Evolutionary conservation across 1,140 invertebrate genomes (phyloP), one percentile per base, ranked within the genome.

Genomic region (Calephelis nemesis): DNA sequence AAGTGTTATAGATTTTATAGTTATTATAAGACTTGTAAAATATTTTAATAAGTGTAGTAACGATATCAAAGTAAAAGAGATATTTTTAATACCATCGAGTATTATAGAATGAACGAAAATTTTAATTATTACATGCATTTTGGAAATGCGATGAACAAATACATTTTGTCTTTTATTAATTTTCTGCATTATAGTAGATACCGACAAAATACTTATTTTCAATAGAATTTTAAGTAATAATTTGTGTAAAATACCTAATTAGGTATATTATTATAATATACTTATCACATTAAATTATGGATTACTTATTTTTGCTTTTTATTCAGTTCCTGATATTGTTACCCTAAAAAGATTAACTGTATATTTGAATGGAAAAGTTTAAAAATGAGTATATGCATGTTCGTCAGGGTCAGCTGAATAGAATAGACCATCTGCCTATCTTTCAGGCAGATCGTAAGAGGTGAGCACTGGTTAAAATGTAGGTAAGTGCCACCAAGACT

Each of bases 81-180:
- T 85, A 87, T 87, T 91, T 89, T 89, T 87, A 89, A 87, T 90
- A 91, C 85, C 84, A 80, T 78, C 76, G 84, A 89, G 88, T 91
- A 88, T 88, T 90, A 84, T 79, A 79, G 73, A 75, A 69, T 73
- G 69, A 68, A 75, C 66, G 66, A 73, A 76, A 69, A 70, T 60
- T 67, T 65, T 65, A 69, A 71, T 68, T 73, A 71, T 65, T 66
- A 30, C 60, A 63, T 48, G 73, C 76, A 79, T 79, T 79, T 78
- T 50, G 73, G 65, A 77, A 82, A 78, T 78, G 73, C 73, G 70
- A 54, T 67, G 75, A 81, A 81, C 73, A 74, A 79, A 77, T 70
- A 65, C 60, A 74, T 65, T 74, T 72, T 69, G 63, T 70, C 64
- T 78, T 74, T 47, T 74, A 66, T 72, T 73, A 60, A 70, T 74